Conservation (phyloP, 2,797 vertebrate species). For the Falco rusticolus region DNA sequence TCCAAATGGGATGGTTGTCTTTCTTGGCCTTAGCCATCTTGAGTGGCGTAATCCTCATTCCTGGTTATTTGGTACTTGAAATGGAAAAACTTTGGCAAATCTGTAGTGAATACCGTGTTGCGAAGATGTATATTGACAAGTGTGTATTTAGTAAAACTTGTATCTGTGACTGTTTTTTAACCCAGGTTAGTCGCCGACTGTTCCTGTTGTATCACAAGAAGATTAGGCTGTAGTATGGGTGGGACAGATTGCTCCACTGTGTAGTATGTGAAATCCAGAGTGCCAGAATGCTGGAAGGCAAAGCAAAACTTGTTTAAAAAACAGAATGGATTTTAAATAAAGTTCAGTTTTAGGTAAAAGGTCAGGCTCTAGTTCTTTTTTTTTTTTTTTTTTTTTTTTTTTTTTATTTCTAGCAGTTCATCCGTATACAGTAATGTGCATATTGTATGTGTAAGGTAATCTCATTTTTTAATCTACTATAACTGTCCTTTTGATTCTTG, state of each 20-base stretch:
- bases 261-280: neutral
- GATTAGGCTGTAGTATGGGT: neutral
- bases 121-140: neutral
- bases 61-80: neutral
- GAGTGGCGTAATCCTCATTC: neutral
- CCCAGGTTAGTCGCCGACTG: neutral
- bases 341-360: constrained; percentile 46
- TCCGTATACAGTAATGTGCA: neutral
- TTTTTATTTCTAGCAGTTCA: constrained; percentile 56
- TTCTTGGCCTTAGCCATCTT: neutral
- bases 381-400: constrained; percentile 3
- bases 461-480: constrained; percentile 71
- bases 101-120: neutral
- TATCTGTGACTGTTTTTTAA: neutral
- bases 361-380: neutral
- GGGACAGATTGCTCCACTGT: neutral
- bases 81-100: neutral
- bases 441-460: constrained; percentile 56
- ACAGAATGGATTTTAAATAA: neutral
- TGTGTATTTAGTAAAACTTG: neutral
- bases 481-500: constrained; percentile 67
- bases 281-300: neutral
- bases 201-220: neutral
- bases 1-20: neutral
- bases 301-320: neutral